Conservation (phyloP, 2,113 vertebrate genomes). For the Stegostoma tigrinum region DNA sequence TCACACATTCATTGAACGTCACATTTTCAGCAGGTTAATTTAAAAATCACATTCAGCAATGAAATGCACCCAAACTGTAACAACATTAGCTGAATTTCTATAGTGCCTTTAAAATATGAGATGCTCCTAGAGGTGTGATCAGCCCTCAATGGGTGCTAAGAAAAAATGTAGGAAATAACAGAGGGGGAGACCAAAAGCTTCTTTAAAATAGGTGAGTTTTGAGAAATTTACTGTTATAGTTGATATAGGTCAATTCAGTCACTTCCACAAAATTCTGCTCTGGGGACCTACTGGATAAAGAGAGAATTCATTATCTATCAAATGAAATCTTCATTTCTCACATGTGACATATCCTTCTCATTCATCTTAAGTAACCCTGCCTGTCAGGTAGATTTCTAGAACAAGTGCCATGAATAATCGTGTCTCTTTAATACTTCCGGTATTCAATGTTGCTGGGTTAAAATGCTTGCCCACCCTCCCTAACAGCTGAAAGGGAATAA, state of each 20-base stretch:
- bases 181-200: neutral
- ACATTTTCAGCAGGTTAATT: neutral
- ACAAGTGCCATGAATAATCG: neutral
- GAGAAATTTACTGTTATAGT: constrained; percentile 65
- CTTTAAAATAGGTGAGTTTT: neutral
- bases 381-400: neutral
- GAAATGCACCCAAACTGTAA: neutral
- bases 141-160: neutral
- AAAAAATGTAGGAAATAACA: neutral
- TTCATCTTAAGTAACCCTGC: neutral
- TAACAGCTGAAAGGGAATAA: neutral
- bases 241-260: constrained; percentile 87
- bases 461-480: neutral
- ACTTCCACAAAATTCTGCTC: constrained; percentile 93
- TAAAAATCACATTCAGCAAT: neutral
- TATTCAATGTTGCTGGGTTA: neutral
- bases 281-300: constrained; percentile 62
- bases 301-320: constrained; percentile 3
- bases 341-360: neutral
- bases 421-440: neutral
- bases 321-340: neutral
- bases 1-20: neutral
- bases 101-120: neutral
- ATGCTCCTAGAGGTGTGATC: neutral
- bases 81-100: neutral